Percentiles rank a stretch among this genome's conserved stretches.
Conservation (phyloP, 2,113 vertebrate species). For the Macquaria australasica region DNA sequence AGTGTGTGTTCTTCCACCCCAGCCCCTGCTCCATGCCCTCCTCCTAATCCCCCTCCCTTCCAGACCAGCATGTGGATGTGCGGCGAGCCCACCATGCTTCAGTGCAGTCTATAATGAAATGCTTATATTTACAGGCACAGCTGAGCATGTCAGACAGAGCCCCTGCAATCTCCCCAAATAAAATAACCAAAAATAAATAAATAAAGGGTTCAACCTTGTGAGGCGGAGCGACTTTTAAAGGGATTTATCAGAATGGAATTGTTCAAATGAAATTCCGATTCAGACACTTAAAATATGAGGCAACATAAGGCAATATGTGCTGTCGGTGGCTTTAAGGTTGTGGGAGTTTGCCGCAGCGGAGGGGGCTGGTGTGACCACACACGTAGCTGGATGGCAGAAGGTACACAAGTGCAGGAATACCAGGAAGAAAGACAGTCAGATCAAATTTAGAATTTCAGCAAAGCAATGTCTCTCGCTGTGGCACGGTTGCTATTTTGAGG, state of each 20-base stretch:
- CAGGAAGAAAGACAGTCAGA: conserved; percentile 54
- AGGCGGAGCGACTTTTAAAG: conserved; percentile 94
- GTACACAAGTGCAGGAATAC: conserved; percentile 54
- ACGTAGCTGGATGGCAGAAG: conserved; percentile 56
- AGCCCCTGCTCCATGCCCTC: conserved; percentile 68
- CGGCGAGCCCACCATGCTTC: conserved; percentile 92
- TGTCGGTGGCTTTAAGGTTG: conserved; percentile 73
- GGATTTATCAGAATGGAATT: conserved; percentile 98
- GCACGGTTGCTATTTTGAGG: conserved; percentile 87
- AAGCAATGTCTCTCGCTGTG: conserved; percentile 88
- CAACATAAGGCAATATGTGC: conserved; percentile 87
- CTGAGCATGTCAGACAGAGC: conserved; percentile 96
- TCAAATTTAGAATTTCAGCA: conserved; percentile 90
- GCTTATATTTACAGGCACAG: conserved; percentile 99
- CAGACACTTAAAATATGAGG: conserved; percentile 95
- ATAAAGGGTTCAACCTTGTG: conserved; percentile 89
- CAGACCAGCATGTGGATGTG: conserved; percentile 85
- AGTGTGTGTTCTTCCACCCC: conserved; percentile 85
- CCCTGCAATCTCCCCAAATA: conserved; percentile 94
- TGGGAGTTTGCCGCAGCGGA: conserved; percentile 43
- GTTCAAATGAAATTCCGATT: conserved; percentile 97
- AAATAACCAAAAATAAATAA: conserved; percentile 88
- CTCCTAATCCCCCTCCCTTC: conserved; percentile 78
- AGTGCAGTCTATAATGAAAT: conserved; percentile 99
- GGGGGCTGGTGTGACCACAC: conserved; percentile 62